Evolutionary conservation across 1,140 invertebrate species (phyloP), one percentile per base, ranked within the genome.

Genomic region (Drosophila willistoni): DNA sequence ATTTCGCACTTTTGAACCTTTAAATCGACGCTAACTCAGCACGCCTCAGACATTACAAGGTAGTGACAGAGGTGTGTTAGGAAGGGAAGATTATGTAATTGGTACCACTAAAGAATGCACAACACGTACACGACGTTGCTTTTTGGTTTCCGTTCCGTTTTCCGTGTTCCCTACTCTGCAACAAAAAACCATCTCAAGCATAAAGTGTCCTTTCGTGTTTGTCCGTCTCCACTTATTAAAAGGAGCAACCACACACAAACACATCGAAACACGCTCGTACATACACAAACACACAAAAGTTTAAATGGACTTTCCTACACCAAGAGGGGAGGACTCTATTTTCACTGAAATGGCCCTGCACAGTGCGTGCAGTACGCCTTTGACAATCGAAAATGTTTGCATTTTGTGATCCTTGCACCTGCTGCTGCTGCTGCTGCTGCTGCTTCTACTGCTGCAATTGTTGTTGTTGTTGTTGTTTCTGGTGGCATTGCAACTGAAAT

Each of bases 131-230:
- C 54, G 14, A 47, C 44, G 10, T 51, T 51, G 44, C 17, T 73
- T 79, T 71, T 78, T 61, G 68, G 71, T 60, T 74, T 78, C 64
- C 74, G 60, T 74, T 78, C 64, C 74, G 60, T 77, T 64, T 29
- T 29, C 29, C 29, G 29, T 29, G 29, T 29, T 6, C 29, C 6
- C 6, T 29, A 29, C 29, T 29, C 5, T 29, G 7, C 29, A 29
- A 71, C 60, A 29, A 29, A 29, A 29, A 29, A 29, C 29, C 80
- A 83, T 83, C 83, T 87, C 83, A 65, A 83, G 84, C 84, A 84
- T 73, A 83, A 87, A 87, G 83, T 87, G 83, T 87, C 80, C 84
- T 87, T 87, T 89, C 83, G 83, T 87, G 83, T 87, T 51, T 51
- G 17, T 12, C 44, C 44, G 17, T 9, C 44, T 22, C 44, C 44